phyloP scores from a whole-genome alignment of 2,797 vertebrate species.

The Mormyrops boulengeri region DNA sequence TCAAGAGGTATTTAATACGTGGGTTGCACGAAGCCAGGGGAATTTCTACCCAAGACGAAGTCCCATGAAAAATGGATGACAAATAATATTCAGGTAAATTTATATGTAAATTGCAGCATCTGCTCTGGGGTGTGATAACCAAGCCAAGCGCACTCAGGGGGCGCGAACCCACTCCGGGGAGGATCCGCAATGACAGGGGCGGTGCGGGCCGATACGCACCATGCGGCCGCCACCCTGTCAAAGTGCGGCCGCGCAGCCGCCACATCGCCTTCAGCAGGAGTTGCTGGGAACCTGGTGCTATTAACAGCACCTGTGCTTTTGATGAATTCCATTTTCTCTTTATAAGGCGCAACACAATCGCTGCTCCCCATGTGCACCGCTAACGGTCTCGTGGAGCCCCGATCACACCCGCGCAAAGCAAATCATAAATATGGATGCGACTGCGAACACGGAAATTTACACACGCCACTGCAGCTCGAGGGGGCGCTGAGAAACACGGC shows the following conservation, averaged over 20 bases:
- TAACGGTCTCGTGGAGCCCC: slow-evolving; percentile 47
- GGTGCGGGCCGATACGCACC: not conserved
- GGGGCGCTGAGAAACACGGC: slow-evolving; percentile 13
- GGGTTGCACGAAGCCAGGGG: slow-evolving; percentile 9
- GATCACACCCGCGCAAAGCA: slow-evolving; percentile 33
- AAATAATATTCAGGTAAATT: slow-evolving; percentile 27
- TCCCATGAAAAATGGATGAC: slow-evolving; percentile 37
- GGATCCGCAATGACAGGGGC: not conserved
- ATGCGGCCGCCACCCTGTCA: not conserved
- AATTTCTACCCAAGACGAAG: not conserved
- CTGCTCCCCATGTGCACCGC: slow-evolving; percentile 41
- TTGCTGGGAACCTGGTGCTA: not conserved
- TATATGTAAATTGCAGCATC: slow-evolving; percentile 23
- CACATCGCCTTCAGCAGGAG: not conserved
- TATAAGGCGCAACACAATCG: slow-evolving; percentile 58
- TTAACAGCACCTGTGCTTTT: slow-evolving; percentile 42
- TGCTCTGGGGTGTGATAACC: slow-evolving; percentile 1
- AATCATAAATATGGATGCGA: slow-evolving; percentile 47
- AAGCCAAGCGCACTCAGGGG: not conserved
- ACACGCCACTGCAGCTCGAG: slow-evolving; percentile 23
- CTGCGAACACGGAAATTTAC: slow-evolving; percentile 31
- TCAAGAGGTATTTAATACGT: slow-evolving; percentile 28
- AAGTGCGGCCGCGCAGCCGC: not conserved
- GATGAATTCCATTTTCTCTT: slow-evolving; percentile 49
- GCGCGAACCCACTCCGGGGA: not conserved